phyloP scores from a whole-genome alignment of 2,113 vertebrate genomes.

The Austrofundulus limnaeus region DNA sequence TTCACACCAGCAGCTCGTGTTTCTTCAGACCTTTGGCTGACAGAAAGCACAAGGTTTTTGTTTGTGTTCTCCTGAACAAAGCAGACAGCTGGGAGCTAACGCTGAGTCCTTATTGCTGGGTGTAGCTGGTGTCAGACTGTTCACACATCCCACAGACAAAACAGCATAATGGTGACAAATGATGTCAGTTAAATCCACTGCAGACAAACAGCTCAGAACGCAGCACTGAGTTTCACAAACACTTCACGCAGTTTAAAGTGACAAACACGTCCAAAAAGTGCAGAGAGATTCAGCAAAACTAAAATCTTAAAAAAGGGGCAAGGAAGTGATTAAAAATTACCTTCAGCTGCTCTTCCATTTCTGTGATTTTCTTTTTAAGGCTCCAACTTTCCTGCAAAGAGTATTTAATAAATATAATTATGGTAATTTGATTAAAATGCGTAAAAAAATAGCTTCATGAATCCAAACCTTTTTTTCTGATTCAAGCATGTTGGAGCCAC shows the following conservation, averaged over 20 bases:
- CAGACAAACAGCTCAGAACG: conserved; percentile 10
- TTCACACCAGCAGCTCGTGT: conserved; percentile 23
- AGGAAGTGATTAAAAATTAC: conserved; percentile 34
- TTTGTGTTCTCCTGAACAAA: conserved; percentile 40
- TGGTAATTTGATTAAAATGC: neutral
- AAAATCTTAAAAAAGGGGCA: neutral
- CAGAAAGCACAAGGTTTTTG: conserved; percentile 57
- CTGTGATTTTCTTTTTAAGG: conserved; percentile 70
- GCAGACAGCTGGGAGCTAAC: conserved; percentile 38
- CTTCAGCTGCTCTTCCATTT: conserved; percentile 77
- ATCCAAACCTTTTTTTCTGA: conserved; percentile 86
- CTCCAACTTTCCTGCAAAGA: conserved; percentile 58
- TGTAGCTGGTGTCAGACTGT: conserved; percentile 33
- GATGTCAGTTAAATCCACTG: conserved; percentile 42
- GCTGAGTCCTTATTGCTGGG: conserved; percentile 39
- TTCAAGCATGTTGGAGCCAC: conserved; percentile 84
- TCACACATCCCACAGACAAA: conserved; percentile 39
- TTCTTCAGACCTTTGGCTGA: conserved; percentile 37
- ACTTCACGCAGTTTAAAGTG: conserved; percentile 7
- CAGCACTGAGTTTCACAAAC: conserved; percentile 31
- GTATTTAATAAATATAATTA: conserved; percentile 13
- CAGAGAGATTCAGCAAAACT: too few relatives aligned
- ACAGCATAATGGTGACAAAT: conserved; percentile 63
- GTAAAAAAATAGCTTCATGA: neutral
- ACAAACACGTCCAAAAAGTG: neutral